Conservation (phyloP, 2,113 vertebrate genomes). For the Narcine bancroftii region DNA sequence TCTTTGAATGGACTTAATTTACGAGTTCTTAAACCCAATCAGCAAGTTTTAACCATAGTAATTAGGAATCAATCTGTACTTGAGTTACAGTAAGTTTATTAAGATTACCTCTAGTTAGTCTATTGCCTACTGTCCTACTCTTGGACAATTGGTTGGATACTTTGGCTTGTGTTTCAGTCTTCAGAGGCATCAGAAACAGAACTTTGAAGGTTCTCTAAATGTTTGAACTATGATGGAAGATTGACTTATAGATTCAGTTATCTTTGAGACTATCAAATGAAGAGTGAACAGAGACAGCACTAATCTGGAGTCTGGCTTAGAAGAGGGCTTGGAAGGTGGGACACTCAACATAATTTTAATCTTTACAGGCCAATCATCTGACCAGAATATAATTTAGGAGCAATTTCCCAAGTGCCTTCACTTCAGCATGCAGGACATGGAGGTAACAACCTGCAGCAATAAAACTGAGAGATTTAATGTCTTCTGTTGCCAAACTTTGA, state of each 20-base stretch:
- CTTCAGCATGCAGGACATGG: background rate
- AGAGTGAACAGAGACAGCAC: background rate
- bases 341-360: background rate
- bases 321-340: background rate
- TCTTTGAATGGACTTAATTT: background rate
- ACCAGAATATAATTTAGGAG: background rate
- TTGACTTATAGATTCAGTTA: background rate
- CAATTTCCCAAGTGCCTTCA: background rate
- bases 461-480: background rate
- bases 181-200: background rate
- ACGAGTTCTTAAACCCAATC: background rate
- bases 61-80: background rate
- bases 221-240: background rate
- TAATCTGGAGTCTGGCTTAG: background rate
- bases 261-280: background rate
- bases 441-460: background rate
- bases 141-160: background rate
- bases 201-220: background rate
- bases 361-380: background rate
- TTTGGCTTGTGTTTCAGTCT: background rate
- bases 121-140: background rate
- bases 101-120: background rate
- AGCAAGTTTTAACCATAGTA: background rate
- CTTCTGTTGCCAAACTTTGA: background rate
- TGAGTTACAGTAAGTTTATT: background rate